phyloP scores from a whole-genome alignment of 53 echinoderm and acorn worm species.

The Zoroaster sp. region DNA sequence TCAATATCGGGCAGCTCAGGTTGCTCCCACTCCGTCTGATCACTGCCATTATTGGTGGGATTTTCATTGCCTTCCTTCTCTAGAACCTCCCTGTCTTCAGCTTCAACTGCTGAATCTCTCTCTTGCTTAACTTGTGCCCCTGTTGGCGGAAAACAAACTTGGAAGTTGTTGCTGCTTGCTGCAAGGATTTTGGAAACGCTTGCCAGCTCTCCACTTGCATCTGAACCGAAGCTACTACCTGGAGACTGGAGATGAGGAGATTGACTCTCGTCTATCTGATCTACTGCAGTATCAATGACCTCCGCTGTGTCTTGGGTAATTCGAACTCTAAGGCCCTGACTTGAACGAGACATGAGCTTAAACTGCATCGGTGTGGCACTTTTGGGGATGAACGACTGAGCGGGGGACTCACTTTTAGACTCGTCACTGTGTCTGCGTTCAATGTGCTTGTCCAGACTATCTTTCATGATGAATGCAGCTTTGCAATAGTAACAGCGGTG shows the following conservation, averaged over 20 bases:
- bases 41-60: conserved; percentile 1
- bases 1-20: not conserved
- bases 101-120: not conserved
- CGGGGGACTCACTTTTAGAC: conserved; percentile 36
- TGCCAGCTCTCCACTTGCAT: conserved; percentile 85
- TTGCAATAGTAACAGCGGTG: conserved; percentile 84
- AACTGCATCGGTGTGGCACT: conserved; percentile 92
- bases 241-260: conserved; percentile 44
- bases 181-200: conserved; percentile 96
- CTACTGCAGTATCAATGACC: conserved; percentile 3
- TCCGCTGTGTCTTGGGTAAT: not conserved
- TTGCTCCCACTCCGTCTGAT: conserved; percentile 18
- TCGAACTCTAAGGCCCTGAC: conserved; percentile 40
- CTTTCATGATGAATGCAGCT: conserved; percentile 90
- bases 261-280: not conserved
- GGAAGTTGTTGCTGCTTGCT: conserved; percentile 87
- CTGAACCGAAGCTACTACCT: conserved; percentile 74
- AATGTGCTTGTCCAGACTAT: conserved; percentile 90
- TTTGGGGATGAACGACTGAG: conserved; percentile 88
- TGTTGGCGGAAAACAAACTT: conserved; percentile 72
- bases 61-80: conserved; percentile 13
- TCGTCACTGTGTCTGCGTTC: conserved; percentile 72
- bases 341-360: conserved; percentile 74
- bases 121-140: conserved; percentile 45
- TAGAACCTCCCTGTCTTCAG: not conserved